Conservation (phyloP, 2,113 vertebrate species). For the Syngnathus scovelli region DNA sequence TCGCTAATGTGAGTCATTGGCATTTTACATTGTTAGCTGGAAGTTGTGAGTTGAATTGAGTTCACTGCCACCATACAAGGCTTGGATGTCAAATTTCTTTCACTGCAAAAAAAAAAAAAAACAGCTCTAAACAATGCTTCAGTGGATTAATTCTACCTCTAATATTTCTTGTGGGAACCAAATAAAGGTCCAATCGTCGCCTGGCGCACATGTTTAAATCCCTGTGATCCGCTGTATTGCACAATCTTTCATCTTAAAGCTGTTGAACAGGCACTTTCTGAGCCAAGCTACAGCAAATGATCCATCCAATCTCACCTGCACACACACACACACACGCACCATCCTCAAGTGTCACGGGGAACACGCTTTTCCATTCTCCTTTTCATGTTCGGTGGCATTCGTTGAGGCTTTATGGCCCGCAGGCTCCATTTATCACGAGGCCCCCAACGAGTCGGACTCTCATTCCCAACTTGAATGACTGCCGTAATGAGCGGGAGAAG, state of each 20-base stretch:
- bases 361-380: slow-evolving; percentile 2
- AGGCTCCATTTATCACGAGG: slow-evolving; percentile 37
- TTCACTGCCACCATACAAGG: neutral
- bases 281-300: neutral
- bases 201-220: neutral
- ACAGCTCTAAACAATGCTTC: neutral
- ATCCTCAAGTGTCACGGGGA: neutral
- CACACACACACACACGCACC: neutral
- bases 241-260: slow-evolving; percentile 7
- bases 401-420: slow-evolving; percentile 32
- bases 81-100: neutral
- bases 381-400: neutral
- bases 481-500: slow-evolving; percentile 58
- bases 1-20: neutral
- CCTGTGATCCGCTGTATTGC: neutral
- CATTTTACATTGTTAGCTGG: neutral
- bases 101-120: neutral
- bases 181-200: neutral
- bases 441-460: slow-evolving; percentile 37
- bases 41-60: neutral
- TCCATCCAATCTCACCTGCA: neutral
- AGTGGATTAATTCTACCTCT: neutral
- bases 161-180: neutral
- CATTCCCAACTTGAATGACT: slow-evolving; percentile 53
- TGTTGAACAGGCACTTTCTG: neutral